Conservation (phyloP, 2,113 vertebrate species). For the Agelaius tricolor region DNA sequence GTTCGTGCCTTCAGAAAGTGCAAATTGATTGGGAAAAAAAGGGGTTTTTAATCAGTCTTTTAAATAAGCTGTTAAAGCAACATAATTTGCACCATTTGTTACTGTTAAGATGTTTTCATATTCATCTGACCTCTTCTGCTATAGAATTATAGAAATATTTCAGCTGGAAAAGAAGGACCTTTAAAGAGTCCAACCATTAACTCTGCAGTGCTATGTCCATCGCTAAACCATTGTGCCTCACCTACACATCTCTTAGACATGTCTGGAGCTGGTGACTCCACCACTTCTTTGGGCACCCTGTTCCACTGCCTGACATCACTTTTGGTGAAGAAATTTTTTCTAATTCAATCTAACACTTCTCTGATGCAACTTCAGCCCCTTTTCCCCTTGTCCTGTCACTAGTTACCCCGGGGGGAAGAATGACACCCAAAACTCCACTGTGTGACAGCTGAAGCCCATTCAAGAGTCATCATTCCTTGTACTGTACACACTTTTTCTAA, state of each 20-base stretch:
- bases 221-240: background rate
- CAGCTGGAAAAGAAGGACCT: background rate
- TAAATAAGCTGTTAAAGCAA: background rate
- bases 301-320: background rate
- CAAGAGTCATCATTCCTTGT: rapidly evolving
- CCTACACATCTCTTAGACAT: too few relatives aligned
- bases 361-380: background rate
- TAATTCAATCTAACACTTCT: background rate
- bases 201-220: too few relatives aligned
- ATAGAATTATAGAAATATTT: background rate
- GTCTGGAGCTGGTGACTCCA: background rate
- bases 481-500: background rate
- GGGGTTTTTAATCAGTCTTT: background rate
- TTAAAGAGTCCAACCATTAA: too few relatives aligned
- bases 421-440: too few relatives aligned
- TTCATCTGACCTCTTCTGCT: background rate
- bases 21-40: background rate
- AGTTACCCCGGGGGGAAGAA: background rate
- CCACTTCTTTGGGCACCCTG: too few relatives aligned
- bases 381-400: background rate
- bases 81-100: background rate
- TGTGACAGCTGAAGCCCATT: background rate
- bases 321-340: background rate
- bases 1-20: background rate
- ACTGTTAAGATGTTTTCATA: background rate